Evolutionary conservation across 2,888 invertebrate genomes (phyloP).

Genomic region (Lampropteryx suffumata): DNA sequence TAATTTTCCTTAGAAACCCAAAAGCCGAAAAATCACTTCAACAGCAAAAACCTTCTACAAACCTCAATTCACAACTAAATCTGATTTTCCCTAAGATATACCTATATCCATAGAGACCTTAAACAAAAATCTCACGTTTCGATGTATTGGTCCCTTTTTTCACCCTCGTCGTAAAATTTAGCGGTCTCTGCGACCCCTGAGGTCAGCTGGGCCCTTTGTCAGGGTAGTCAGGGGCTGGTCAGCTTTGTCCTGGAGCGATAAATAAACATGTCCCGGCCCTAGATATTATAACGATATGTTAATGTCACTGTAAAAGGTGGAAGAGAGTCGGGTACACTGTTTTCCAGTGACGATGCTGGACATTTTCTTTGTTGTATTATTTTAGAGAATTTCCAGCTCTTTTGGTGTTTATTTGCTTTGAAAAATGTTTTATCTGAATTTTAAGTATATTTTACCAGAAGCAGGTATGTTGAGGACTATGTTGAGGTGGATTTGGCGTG

Average conservation of each 20-base stretch:
- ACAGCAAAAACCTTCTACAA: constrained; percentile 26
- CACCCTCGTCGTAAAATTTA: constrained; percentile 45
- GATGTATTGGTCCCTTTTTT: constrained; percentile 41
- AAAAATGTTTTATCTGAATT: too few relatives aligned
- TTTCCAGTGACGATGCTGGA: neutral
- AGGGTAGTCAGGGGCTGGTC: constrained; percentile 28
- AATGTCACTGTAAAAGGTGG: constrained; percentile 22
- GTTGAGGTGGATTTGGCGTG: too few relatives aligned
- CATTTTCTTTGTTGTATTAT: neutral
- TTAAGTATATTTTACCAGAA: too few relatives aligned
- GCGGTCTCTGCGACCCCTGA: constrained; percentile 44
- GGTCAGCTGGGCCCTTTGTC: constrained; percentile 46
- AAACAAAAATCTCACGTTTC: constrained; percentile 45
- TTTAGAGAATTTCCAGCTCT: neutral
- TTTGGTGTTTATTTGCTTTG: neutral
- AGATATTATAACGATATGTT: constrained; percentile 29
- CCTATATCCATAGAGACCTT: constrained; percentile 12
- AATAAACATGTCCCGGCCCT: constrained; percentile 43
- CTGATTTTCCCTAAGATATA: constrained; percentile 29
- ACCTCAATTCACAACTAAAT: constrained; percentile 34
- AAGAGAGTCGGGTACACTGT: constrained; percentile 7
- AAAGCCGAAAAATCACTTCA: constrained; percentile 22
- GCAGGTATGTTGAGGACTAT: too few relatives aligned
- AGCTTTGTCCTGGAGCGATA: constrained; percentile 39
- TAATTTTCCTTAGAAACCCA: neutral